phyloP scores from a whole-genome alignment of 2,113 vertebrate species.

The Bungarus multicinctus region DNA sequence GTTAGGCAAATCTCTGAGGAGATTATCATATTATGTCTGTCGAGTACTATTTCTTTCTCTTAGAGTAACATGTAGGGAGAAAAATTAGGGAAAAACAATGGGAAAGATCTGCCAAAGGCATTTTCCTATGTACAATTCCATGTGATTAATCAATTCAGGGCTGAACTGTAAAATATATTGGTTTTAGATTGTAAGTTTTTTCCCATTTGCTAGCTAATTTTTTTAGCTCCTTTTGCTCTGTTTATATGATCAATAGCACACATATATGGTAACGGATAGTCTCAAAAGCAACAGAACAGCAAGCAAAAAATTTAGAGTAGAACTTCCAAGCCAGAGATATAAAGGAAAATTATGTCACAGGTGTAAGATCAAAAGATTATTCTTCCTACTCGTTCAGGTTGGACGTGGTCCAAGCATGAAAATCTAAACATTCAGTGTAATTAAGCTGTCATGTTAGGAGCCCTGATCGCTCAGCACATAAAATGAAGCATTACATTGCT shows the following conservation, averaged over 20 bases:
- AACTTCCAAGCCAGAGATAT: conserved; percentile 55
- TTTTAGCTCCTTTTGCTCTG: not conserved
- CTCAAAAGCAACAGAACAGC: not conserved
- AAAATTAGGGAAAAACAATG: not conserved
- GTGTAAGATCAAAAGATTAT: conserved; percentile 70
- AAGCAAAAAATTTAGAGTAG: not conserved
- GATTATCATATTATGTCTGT: not conserved
- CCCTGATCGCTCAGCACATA: conserved; percentile 30
- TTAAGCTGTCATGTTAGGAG: conserved; percentile 71
- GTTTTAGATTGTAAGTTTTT: not conserved
- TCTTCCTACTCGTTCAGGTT: conserved; percentile 47
- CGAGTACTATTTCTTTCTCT: not conserved
- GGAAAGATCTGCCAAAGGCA: not conserved
- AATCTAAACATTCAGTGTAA: conserved; percentile 62
- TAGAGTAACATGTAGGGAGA: not conserved
- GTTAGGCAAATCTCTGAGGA: not conserved
- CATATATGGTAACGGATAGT: not conserved
- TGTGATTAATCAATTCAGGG: not conserved
- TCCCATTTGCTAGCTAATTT: not conserved
- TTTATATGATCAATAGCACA: not conserved
- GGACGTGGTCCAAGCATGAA: conserved; percentile 57
- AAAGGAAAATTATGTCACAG: conserved; percentile 65
- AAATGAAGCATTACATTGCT: conserved; percentile 33
- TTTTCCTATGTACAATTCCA: not conserved
- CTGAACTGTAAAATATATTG: not conserved